Evolutionary conservation across 2,113 vertebrate species (phyloP), one percentile per base, ranked within the genome.

Genomic region (Coryphaenoides rupestris): DNA sequence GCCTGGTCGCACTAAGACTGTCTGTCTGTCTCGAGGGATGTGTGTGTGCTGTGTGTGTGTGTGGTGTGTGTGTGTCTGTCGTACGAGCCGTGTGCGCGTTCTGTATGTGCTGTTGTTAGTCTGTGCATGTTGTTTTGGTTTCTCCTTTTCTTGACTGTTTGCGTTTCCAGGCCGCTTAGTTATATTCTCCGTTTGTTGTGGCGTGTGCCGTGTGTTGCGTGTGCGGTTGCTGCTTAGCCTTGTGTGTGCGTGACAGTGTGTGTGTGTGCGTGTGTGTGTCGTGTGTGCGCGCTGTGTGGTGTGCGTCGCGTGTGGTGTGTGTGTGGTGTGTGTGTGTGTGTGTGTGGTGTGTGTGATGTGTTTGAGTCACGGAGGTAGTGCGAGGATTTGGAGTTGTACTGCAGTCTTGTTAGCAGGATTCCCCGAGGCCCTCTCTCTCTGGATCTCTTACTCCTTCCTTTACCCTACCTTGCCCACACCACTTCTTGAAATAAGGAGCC

Each of bases 401-500:
- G 78, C 73, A 13, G 81, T 87, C 81, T 86, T 55, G 7, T 84
- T 83, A 87, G 84, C 82, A 82, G 77, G 79, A 87, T 87, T 79
- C 83, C 89, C 87, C 78, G 71, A 81, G 85, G 85, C 85, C 83
- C 79, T 68, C 80, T 84, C 84, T 84, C 81, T 81, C 75, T 86
- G 76, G 76, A 83, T 81, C 74, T 80, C 79, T 78, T 82, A n/a
- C 82, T 76, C 26, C 76, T 81, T 83, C 83, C 82, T 86, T 77
- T n/a, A n/a, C 80, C 80, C 78, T 89, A 90, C 88, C 89, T n/a
- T 88, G 83, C 86, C 82, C 80, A 79, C 84, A 78, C 86, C 74
- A 84, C 68, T 81, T 88, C 85, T 87, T 91, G 92, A 92, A 93
- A 92, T 86, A 89, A 85, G n/a, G 92, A 93, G 92, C 87, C 88